A percentile compares a stretch with the other conserved stretches of the same genome.
These are phyloP conservation scores for Sitta carolinensis DNA, from an alignment of 2,797 vertebrate genomes.

Conservation along the genomic window DNA sequence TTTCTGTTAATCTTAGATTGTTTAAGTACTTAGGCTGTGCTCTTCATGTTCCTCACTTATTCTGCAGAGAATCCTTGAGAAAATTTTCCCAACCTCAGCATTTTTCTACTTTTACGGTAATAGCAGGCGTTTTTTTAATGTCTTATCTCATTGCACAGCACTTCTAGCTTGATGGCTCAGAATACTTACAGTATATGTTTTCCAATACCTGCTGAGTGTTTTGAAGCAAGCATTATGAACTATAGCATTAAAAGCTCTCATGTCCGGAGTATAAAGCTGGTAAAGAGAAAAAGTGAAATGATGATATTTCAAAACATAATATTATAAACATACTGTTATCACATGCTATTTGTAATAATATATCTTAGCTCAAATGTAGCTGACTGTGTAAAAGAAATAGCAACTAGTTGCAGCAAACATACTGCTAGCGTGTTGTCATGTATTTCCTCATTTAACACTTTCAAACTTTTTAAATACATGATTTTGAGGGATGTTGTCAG, in stretches of 20 bases:
- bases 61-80: not conserved
- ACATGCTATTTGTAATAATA: not conserved
- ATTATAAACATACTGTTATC: not conserved
- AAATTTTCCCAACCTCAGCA: not conserved
- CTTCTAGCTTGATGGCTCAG: not conserved
- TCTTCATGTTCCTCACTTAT: not conserved
- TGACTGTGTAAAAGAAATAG: not conserved
- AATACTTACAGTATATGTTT: not conserved
- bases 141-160: not conserved
- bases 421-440: not conserved
- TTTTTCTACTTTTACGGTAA: not conserved
- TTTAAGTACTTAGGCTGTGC: not conserved
- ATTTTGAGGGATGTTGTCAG: not conserved
- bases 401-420: not conserved
- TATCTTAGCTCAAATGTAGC: not conserved
- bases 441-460: not conserved
- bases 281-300: not conserved
- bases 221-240: not conserved
- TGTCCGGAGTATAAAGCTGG: not conserved
- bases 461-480: not conserved
- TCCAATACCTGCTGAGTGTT: not conserved
- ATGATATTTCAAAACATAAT: not conserved
- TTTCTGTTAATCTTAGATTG: not conserved
- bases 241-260: not conserved
- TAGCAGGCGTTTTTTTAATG: not conserved